Evolutionary conservation across 2,113 vertebrate species (phyloP), one percentile per base, ranked within the genome.

Genomic region (Phoenicopterus ruber): DNA sequence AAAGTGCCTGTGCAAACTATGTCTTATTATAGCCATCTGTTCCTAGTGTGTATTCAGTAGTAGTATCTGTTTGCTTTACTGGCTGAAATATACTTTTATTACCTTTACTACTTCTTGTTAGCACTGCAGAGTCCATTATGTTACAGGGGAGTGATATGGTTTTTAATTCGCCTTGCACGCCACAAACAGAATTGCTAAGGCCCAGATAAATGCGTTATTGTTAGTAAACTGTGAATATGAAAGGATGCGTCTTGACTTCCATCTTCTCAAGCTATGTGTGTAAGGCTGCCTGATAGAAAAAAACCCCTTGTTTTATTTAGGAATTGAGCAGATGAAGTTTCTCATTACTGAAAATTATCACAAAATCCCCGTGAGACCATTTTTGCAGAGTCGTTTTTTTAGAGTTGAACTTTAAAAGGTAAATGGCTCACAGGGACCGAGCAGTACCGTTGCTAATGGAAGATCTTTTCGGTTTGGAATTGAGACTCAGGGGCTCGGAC

Each of bases 81-180:
- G 83, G 46, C 54, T 85, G 50, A 77, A 95, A 93, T 93, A 71
- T 54, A 80, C n/a, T 91, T 95, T 73, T 94, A 94, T 87, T 95
- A 73, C 49, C 55, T 91, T 94, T 87, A 89, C 58, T 78, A 74
- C 62, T 89, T 85, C 74, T 95, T 95, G 58, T 87, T 95, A 95
- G 62, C 46, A 25, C 20, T 70, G 49, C 49, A 42, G 80, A 87
- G 55, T 80, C 58, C 80, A 61, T 94, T 84, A 63, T 42, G 29
- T 61, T 91, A 65, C 54, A 62, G 17, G 8, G n/a, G 46, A 82
- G 4, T 46, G 36, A 46, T 50, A 25, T 0, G 29, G 26, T 2
- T 38, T 94, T 88, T 92, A 93, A 80, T 62, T 47, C 34, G 22
- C 47, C 66, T 88, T 52, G 71, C 84, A 91, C 26, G 90, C 28